Base-by-base conservation (phyloP, 2,797 vertebrate genomes). In the Hipposideros larvatus region DNA sequence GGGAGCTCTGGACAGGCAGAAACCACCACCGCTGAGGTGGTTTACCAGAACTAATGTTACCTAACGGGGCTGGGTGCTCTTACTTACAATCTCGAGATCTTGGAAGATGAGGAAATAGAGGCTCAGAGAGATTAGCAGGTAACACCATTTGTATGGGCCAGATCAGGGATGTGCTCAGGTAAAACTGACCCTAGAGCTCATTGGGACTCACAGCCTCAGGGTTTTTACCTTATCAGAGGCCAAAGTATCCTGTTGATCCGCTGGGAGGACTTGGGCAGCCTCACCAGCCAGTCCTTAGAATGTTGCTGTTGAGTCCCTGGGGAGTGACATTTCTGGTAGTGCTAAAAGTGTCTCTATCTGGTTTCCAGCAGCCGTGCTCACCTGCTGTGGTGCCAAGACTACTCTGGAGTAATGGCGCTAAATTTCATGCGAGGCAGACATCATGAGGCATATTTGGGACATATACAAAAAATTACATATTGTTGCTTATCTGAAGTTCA, bases 401-500 rank as follows among this genome's bases (percentile, higher is more conserved):
- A 5, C 21, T 26, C 22, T 31, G 19, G 78, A 46, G 19, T 13
- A 55, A 41, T 4, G 24, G n/a, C 66, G 78, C 68, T 59, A 28
- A 68, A 24, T 88, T 65, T 59, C 46, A 7, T 0, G 57, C 37
- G 37, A 51, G 37, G 11, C 11, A 24, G 63, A 65, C 26, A 7
- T 13, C 26, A 7, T 13, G 34, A 55, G 57, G 70, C 24, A 3
- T 53, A 10, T 37, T 46, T 66, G 22, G 26, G 43, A 74, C n/a
- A 8, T 7, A 41, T 11, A 34, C 71, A 51, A 19, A 65, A 65
- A 77, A 51, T 51, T 51, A 51, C 48, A 51, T 15, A 34, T 68
- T 31, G 16, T 65, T 90, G 5, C 70, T 95, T 31, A 24, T 31
- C 71, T 70, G 55, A 73, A n/a, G 48, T 94, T 84, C 66, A 61